Evolutionary conservation across 2,113 vertebrate species (phyloP).

Genomic region (Turdus rufiventris): DNA sequence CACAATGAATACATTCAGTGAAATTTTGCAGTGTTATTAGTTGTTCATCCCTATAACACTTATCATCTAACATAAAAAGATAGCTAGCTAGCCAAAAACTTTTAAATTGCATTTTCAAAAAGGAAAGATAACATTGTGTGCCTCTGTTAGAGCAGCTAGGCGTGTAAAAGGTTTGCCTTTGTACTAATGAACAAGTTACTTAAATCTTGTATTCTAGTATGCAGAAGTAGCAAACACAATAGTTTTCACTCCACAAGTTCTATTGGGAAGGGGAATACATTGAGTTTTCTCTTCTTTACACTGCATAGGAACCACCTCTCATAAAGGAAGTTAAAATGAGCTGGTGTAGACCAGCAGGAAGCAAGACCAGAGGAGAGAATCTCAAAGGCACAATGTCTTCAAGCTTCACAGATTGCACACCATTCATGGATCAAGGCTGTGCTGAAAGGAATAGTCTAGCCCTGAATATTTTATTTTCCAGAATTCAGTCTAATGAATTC

Average conservation of each 20-base stretch:
- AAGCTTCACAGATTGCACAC: not conserved
- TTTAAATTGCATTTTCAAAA: not conserved
- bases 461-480: slow-evolving; percentile 15
- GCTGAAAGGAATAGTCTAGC: slow-evolving; percentile 18
- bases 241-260: not conserved
- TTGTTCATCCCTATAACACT: not conserved
- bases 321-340: not conserved
- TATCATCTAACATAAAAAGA: not conserved
- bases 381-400: not conserved
- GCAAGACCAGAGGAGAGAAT: not conserved
- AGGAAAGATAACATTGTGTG: not conserved
- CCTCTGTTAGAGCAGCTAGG: not conserved
- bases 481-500: slow-evolving; percentile 3
- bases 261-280: not conserved
- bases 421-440: not conserved
- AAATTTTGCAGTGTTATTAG: not conserved
- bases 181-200: not conserved
- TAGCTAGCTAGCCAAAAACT: not conserved
- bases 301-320: not conserved
- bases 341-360: not conserved
- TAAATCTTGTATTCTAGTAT: not conserved
- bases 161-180: not conserved
- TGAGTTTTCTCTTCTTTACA: not conserved
- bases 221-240: not conserved
- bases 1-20: not conserved